Percentiles rank a stretch among this genome's conserved stretches.
Conservation (phyloP, 2,888 invertebrate genomes). For the Cataglyphis cursor region DNA sequence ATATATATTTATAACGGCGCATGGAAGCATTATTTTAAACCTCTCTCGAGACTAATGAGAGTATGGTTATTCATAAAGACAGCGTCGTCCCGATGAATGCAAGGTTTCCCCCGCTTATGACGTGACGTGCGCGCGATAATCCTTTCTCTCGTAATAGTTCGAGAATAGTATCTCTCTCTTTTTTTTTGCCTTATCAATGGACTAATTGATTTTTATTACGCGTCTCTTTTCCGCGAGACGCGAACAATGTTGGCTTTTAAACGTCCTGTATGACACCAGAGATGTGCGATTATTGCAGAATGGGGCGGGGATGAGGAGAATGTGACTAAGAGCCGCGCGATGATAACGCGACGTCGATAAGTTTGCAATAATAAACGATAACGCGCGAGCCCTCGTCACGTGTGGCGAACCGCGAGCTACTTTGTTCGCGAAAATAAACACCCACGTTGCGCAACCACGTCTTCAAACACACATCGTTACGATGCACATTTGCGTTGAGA, state of each 20-base stretch:
- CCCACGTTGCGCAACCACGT: constrained; percentile 45
- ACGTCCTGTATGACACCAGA: background rate
- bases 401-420: constrained; percentile 24
- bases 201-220: background rate
- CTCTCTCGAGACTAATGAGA: constrained; percentile 24
- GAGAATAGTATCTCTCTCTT: background rate
- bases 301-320: constrained; percentile 9
- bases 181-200: background rate
- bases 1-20: constrained; percentile 42
- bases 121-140: background rate
- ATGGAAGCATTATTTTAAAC: constrained; percentile 42
- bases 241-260: background rate
- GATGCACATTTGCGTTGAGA: constrained; percentile 27
- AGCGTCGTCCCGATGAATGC: constrained; percentile 26
- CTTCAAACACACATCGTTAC: background rate
- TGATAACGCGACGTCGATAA: constrained; percentile 26
- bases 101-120: background rate
- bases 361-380: constrained; percentile 25
- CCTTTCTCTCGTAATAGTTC: background rate
- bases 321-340: constrained; percentile 36
- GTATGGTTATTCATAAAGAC: constrained; percentile 40
- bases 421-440: constrained; percentile 43
- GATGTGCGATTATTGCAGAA: constrained; percentile 15
- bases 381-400: constrained; percentile 33
- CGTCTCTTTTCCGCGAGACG: background rate